Base-by-base conservation (phyloP, 2,888 invertebrate genomes). In the Melieria picta region DNA sequence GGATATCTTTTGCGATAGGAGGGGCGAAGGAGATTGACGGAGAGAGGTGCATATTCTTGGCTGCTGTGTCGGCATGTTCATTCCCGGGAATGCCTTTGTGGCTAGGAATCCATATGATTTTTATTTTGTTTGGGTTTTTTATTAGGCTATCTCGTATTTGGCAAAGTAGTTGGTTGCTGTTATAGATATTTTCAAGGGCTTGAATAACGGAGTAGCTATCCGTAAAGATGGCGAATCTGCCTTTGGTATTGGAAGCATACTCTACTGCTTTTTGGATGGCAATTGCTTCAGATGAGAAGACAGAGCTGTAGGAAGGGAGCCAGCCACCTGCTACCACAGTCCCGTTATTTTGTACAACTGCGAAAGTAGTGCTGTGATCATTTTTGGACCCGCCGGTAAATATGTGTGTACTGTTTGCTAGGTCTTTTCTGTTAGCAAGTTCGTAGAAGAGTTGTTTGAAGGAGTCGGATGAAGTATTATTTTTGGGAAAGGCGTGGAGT, bases 191-290 rank as follows among this genome's bases (percentile, higher is more conserved):
- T 9, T 47, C 13, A 4, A 73, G 47, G 10, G 65, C 72, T 63
- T 71, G 68, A 9, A 74, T 52, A 1, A 65, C 50, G 42, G 74
- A 74, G 11, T 61, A 66, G 13, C 69, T 74, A 64, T 72, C 74
- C 43, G 72, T 63, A 48, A 71, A 74, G 69, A 74, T 72, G 7
- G 65, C 46, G 48, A 30, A 61, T 75, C 72, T 75, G 4, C 71
- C 65, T 42, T 50, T 47, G 13, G 7, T 47, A 13, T 46, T 52
- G 6, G 47, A 61, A 9, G 60, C 57, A 45, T 13, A 43, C 7
- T 58, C 52, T 11, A 60, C 43, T 2, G 74, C 74, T 65, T 61
- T 67, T 4, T 65, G 48, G 7, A 73, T 60, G 5, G 73, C 65
- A 47, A 66, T 63, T 9, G 75, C 66, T 72, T 75, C 72, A 4